phyloP scores from a whole-genome alignment of 2,797 vertebrate genomes.

The Onychomys leucogaster region DNA sequence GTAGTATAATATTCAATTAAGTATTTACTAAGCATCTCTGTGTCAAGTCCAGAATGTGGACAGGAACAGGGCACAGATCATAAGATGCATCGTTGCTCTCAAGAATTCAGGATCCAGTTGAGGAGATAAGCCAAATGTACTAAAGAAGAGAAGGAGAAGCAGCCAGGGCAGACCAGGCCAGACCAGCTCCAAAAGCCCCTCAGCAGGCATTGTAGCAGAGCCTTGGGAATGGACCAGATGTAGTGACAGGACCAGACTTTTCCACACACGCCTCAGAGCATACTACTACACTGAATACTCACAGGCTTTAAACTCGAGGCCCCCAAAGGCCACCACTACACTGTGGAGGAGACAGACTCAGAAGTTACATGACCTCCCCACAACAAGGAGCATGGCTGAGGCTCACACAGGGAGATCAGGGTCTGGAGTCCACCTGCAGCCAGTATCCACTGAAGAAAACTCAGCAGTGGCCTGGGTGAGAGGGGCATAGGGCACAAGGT shows the following conservation, averaged over 20 bases:
- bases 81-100: background rate
- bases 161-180: background rate
- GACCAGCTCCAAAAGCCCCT: background rate
- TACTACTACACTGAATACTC: background rate
- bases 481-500: fast-evolving
- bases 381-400: background rate
- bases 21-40: background rate
- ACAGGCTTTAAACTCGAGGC: background rate
- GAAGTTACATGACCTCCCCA: slow-evolving; percentile 58
- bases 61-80: background rate
- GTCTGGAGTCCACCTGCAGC: no score
- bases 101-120: background rate
- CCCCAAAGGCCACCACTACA: slow-evolving; percentile 21
- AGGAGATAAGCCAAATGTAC: background rate
- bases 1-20: background rate
- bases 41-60: background rate
- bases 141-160: background rate
- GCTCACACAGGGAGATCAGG: background rate
- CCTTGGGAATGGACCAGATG: background rate
- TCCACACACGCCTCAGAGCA: background rate
- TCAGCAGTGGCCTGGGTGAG: fast-evolving
- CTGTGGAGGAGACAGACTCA: slow-evolving; percentile 36
- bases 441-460: background rate
- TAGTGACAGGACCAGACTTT: background rate
- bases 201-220: background rate